phyloP scores from a whole-genome alignment of 2,113 vertebrate genomes.

The Semicossyphus pulcher region DNA sequence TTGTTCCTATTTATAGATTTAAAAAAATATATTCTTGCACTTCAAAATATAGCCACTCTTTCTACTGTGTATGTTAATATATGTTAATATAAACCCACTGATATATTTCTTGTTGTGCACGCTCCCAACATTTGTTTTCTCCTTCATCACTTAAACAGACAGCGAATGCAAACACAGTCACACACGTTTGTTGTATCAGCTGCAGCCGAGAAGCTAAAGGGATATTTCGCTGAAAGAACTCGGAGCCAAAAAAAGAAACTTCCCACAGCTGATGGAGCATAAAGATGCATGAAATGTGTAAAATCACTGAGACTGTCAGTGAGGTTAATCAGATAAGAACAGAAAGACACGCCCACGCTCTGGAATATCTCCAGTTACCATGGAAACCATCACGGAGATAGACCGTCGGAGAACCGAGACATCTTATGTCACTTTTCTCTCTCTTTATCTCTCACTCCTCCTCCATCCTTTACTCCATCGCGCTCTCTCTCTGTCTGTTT shows the following conservation, averaged over 20 bases:
- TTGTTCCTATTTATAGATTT: no score
- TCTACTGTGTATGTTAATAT: no score
- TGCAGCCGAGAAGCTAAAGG: neutral
- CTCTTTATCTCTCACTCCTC: conserved; percentile 39
- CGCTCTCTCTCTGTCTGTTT: conserved; percentile 21
- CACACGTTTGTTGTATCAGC: no score
- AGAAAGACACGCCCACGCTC: conserved; percentile 68
- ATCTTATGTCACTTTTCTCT: conserved; percentile 71
- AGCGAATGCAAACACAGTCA: no score
- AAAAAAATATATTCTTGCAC: no score
- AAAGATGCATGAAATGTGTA: conserved; percentile 48
- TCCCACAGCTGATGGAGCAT: conserved; percentile 34
- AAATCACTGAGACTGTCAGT: conserved; percentile 51
- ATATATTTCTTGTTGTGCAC: no score
- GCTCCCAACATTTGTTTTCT: no score
- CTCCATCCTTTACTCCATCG: conserved; percentile 27
- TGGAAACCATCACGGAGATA: conserved; percentile 74
- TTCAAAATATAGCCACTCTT: no score
- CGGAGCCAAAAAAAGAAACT: neutral
- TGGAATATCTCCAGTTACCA: conserved; percentile 81
- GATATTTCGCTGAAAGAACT: conserved; percentile 1
- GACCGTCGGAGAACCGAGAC: conserved; percentile 67
- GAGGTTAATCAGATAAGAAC: conserved; percentile 77
- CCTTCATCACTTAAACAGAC: no score
- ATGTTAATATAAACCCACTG: no score